Conservation (phyloP, 1,140 invertebrate genomes). For the Microplitis mediator region DNA sequence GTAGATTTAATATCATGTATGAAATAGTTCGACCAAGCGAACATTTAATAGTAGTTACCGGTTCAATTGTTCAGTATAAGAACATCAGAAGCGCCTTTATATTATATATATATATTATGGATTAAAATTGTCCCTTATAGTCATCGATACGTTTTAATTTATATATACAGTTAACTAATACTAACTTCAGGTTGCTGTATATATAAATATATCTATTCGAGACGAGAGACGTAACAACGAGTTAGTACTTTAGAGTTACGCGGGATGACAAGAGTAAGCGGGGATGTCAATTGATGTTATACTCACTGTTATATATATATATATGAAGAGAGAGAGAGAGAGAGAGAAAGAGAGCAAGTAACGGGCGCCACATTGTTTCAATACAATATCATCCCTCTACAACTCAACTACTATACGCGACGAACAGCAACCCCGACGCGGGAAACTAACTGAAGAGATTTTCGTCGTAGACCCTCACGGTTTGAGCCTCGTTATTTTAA, state of each 20-base stretch:
- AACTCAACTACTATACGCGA: not conserved
- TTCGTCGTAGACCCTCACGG: slow-evolving; percentile 33
- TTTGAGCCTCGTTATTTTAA: slow-evolving; percentile 57
- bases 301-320: slow-evolving; percentile 27
- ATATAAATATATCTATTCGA: too few species aligned
- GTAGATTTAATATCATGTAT: not conserved
- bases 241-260: not conserved
- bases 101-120: too few species aligned
- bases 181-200: too few species aligned
- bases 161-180: too few species aligned
- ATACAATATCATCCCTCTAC: slow-evolving; percentile 37
- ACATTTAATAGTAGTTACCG: not conserved
- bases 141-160: too few species aligned
- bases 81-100: too few species aligned
- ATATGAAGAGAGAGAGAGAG: not conserved
- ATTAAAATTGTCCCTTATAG: too few species aligned
- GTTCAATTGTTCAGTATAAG: too few species aligned
- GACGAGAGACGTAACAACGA: too few species aligned
- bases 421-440: not conserved
- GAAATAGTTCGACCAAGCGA: not conserved
- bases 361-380: slow-evolving; percentile 40
- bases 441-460: slow-evolving; percentile 3
- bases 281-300: slow-evolving; percentile 36
- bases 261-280: not conserved
- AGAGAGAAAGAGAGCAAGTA: not conserved